Percentiles rank a stretch among this genome's conserved stretches.
Conservation (phyloP, 2,888 invertebrate species). For the Drosophila birchii region DNA sequence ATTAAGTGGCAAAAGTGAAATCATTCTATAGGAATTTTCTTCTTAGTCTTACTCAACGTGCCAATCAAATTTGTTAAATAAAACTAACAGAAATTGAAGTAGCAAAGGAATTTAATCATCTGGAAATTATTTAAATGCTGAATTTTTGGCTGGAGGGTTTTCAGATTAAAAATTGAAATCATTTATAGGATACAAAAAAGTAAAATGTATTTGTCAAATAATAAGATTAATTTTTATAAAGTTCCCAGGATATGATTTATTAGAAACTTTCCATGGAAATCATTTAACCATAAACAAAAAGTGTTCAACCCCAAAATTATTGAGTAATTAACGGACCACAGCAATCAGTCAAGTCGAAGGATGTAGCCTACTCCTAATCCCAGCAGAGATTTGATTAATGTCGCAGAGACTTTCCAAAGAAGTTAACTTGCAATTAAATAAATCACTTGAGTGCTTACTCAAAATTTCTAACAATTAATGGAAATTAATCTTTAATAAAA, state of each 20-base stretch:
- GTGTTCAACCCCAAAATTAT: constrained; percentile 18
- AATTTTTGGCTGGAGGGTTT: background rate
- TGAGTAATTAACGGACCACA: constrained; percentile 49
- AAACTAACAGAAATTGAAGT: background rate
- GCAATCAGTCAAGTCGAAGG: constrained; percentile 13
- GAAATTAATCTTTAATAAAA: constrained; percentile 47
- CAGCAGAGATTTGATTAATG: constrained; percentile 64
- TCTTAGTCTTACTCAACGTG: too few species aligned
- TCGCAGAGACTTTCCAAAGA: constrained; percentile 21
- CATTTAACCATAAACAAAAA: constrained; percentile 14
- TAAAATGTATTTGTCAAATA: background rate
- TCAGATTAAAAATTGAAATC: too few species aligned
- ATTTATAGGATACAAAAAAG: background rate
- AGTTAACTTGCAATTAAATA: constrained; percentile 56
- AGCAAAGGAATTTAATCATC: background rate
- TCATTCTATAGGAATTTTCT: too few species aligned
- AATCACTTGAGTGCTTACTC: constrained; percentile 36
- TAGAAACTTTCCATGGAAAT: background rate
- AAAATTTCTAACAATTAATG: constrained; percentile 35
- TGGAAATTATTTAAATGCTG: background rate
- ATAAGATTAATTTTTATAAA: background rate
- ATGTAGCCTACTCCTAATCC: constrained; percentile 16
- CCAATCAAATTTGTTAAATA: too few species aligned
- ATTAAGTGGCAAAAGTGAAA: too few species aligned
- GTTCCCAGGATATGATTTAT: background rate